phyloP scores from a whole-genome alignment of 2,797 vertebrate genomes.

The Tolypeutes matacus region DNA sequence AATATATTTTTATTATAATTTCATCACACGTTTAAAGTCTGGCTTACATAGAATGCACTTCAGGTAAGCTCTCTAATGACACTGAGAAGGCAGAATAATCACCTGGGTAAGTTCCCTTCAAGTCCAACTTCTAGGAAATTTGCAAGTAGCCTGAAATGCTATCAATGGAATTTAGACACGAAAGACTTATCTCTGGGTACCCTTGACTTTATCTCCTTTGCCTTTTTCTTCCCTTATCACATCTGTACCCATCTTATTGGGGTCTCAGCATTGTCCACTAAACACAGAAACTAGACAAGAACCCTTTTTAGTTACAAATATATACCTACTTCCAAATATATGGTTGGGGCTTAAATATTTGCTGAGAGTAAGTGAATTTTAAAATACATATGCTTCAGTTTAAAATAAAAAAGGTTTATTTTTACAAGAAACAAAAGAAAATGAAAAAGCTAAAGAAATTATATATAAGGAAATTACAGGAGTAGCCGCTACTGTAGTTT shows the following conservation, averaged over 20 bases:
- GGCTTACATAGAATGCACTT: not conserved
- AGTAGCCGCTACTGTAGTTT: not conserved
- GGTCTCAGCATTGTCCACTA: not conserved
- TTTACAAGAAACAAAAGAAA: conserved; percentile 52
- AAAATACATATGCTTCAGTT: conserved; percentile 43
- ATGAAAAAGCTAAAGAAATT: conserved; percentile 40
- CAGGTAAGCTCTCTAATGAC: not conserved
- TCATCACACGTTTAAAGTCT: not conserved
- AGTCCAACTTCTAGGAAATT: not conserved
- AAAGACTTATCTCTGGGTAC: not conserved
- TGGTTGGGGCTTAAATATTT: not conserved
- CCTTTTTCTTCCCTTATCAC: not conserved
- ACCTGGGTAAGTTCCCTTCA: not conserved
- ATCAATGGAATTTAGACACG: not conserved
- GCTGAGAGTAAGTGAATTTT: not conserved
- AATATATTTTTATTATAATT: not conserved
- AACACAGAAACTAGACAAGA: not conserved
- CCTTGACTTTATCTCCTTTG: not conserved
- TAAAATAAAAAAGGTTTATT: not conserved
- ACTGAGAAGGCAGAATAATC: not conserved
- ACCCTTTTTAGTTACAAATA: not conserved
- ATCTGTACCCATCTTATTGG: not conserved
- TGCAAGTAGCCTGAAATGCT: not conserved
- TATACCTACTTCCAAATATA: not conserved
- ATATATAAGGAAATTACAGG: not conserved